Evolutionary conservation across 2,113 vertebrate genomes (phyloP).

Genomic region (Phoenicopterus ruber): DNA sequence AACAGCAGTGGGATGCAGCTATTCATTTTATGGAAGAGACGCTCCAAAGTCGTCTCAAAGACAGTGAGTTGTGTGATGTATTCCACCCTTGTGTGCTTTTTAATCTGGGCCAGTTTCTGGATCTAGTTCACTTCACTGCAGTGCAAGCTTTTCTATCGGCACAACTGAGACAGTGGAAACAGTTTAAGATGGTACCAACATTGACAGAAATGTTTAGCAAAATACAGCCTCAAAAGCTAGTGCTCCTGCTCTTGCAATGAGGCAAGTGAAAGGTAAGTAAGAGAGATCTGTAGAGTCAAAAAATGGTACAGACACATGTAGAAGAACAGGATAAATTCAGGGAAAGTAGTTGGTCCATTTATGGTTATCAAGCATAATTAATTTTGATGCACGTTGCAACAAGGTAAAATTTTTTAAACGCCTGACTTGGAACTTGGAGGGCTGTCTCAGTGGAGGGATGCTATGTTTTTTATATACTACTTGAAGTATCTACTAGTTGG

Average conservation of each 20-base stretch:
- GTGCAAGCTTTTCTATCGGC: not conserved
- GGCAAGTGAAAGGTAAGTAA: not conserved
- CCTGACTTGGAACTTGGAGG: not conserved
- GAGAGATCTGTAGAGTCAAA: not conserved
- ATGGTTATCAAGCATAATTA: not conserved
- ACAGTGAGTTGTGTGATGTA: constrained; percentile 80
- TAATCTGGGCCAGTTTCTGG: not conserved
- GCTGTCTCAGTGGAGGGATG: not conserved
- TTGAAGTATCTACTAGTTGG: not conserved
- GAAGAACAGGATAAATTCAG: not conserved
- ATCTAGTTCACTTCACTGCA: not conserved
- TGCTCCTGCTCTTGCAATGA: not conserved
- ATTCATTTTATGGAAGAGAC: constrained; percentile 99
- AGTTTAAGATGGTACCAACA: not conserved
- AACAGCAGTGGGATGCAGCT: constrained; percentile 97
- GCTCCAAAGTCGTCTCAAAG: constrained; percentile 89
- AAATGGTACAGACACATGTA: not conserved
- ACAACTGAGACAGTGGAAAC: not conserved
- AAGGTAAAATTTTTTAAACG: not conserved
- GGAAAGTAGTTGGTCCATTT: not conserved
- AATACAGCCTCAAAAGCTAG: not conserved
- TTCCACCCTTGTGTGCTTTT: not conserved
- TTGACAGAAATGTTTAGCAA: not conserved
- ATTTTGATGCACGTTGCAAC: not conserved
- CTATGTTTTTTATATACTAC: not conserved